Base-by-base conservation (phyloP, 2,113 vertebrate genomes). In the Etheostoma cragini region DNA sequence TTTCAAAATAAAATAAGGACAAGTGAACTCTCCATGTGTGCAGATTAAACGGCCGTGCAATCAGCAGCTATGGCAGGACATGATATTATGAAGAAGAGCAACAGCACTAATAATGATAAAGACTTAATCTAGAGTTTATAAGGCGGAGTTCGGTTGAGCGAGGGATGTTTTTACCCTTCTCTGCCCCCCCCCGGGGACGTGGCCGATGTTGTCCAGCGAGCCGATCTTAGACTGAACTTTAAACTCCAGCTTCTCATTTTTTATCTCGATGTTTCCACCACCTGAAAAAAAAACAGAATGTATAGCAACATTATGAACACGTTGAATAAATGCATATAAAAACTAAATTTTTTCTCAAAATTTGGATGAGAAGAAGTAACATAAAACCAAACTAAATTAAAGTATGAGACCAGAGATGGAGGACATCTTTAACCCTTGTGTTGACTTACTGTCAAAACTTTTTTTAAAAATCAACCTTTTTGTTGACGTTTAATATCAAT, bases 181-280 rank as follows among this genome's bases (percentile, higher is more conserved):
- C 84, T 92, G 92, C n/a, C 98, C 98, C 38, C 98, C 98, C 50
- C 98, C 98, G 3, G 98, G 97, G 30, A 96, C 88, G 0, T 99
- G 98, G 60, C 95, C 97, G 78, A 99, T 97, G 89, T 99, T 99
- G 86, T 96, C 97, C 84, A 99, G 90, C 52, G 98, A 99, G 63
- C 98, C 96, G 0, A 99, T 91, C 96, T 99, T 99, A 0, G 98
- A 99, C 60, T 98, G 97, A 76, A 96, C 97, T 92, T 96, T 97
- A 88, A 99, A 99, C 85, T 99, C 98, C 93, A 99, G 70, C 94
- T 99, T 99, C 96, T 99, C 98, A 13, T 96, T 96, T 88, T 98
- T 98, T 56, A 99, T 97, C 92, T 99, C 97, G 42, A 99, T 89
- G 72, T 97, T 97, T 83, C 98, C 98, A 8, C 98, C 98, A 11